Percentiles rank a stretch among this genome's conserved stretches.
These are phyloP conservation scores for Pandemis cinnamomeana DNA, from an alignment of 2,888 invertebrate genomes.

Conservation along the genomic window DNA sequence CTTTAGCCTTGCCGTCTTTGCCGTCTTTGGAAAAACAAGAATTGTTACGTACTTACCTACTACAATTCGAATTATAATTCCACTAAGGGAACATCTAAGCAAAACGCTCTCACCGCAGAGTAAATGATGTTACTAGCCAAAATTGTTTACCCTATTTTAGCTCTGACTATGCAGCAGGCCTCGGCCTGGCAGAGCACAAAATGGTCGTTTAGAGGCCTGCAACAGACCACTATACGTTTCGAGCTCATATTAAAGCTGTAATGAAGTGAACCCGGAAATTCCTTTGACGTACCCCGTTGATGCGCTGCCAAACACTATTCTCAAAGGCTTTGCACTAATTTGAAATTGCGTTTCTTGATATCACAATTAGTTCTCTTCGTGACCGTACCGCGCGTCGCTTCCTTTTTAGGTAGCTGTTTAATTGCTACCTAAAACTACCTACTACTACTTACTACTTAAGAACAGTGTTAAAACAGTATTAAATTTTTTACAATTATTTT, in stretches of 20 bases:
- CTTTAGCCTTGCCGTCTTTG: neutral
- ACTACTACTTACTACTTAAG: too few relatives aligned
- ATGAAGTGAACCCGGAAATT: conserved; percentile 3
- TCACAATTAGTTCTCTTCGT: neutral
- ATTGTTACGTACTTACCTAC: neutral
- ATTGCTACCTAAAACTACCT: too few relatives aligned
- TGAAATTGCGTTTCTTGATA: neutral
- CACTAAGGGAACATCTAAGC: neutral
- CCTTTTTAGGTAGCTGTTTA: too few relatives aligned
- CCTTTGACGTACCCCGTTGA: neutral
- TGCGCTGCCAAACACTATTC: neutral
- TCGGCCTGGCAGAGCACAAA: neutral
- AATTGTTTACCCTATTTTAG: conserved; percentile 4
- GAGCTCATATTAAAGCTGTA: conserved; percentile 5
- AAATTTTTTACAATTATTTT: too few relatives aligned
- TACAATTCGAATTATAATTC: neutral
- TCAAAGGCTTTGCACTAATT: neutral
- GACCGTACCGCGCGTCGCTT: neutral
- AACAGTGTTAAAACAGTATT: too few relatives aligned
- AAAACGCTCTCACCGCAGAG: neutral
- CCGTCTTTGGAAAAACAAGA: neutral
- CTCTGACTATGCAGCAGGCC: conserved; percentile 6
- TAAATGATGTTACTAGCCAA: neutral
- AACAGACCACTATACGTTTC: conserved; percentile 15
- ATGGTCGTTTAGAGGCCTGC: conserved; percentile 2